Evolutionary conservation across 2,113 vertebrate species (phyloP), one percentile per base, ranked within the genome.

Genomic region (Sceloporus tristichus): DNA sequence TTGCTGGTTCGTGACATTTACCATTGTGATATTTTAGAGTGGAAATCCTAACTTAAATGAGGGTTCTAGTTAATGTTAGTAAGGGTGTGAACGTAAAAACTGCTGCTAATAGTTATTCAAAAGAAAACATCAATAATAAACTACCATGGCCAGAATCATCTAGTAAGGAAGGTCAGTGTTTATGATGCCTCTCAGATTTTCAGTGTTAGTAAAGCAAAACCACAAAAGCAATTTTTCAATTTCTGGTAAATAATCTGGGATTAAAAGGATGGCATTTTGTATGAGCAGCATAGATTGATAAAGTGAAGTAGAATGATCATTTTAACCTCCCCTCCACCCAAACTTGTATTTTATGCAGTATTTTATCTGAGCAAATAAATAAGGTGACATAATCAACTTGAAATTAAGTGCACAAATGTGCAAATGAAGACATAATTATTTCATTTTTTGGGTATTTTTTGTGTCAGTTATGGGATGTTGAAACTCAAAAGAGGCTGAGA

Each of bases 401-500:
- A 66, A 27, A 83, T 83, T 29, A 82, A 82, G n/a, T 29, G 34
- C 16, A 80, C 9, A 90, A 73, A 19, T 10, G 85, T 88, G 9
- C 86, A 6, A 70, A 62, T 4, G 25, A n/a, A 73, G 1, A 54
- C 82, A 74, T 73, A 73, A 85, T 82, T 86, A 0, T 59, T 54
- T 27, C 29, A 70, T 2, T 38, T 38, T 34, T 82, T 0, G 92
- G 90, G 88, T 5, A 89, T 93, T 94, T 91, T 88, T 80, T 88
- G 82, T 92, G 91, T 38, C 34, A 98, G 97, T 66, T 98, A 85
- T 98, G 97, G 97, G 97, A 98, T 88, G 93, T 96, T 83, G 96
- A 97, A 92, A 94, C 87, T 7, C 95, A 95, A 93, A 95, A 96
- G 78, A 96, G 2, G 9, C n/a, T 97, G 88, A 96, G 95, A 91